Conservation (phyloP, 53 echinoderm and acorn worm genomes). For the Henricia sp. region DNA sequence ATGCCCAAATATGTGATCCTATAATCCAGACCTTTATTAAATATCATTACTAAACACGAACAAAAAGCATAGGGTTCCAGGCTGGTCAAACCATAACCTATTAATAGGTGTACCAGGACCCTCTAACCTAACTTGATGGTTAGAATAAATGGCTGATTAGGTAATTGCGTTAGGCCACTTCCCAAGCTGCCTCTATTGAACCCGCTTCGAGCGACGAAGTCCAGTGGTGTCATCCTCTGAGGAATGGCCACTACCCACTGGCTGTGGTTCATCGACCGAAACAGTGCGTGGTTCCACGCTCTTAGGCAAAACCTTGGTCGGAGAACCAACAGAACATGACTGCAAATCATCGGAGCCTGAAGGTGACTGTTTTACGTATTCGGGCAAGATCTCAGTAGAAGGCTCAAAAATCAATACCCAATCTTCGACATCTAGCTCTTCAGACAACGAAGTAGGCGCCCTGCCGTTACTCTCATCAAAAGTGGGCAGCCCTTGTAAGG, state of each 20-base stretch:
- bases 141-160: not conserved
- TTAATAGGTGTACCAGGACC: not conserved
- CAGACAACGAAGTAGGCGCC: not conserved
- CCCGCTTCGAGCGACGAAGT: not conserved
- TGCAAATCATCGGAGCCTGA: not conserved
- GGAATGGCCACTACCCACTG: not conserved
- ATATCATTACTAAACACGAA: too few relatives aligned
- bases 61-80: not conserved
- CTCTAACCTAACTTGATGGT: not conserved
- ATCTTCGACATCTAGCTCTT: not conserved
- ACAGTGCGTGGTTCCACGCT: not conserved
- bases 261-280: not conserved
- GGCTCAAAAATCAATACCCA: not conserved
- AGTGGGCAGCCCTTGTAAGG: conserved; percentile 4
- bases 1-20: not conserved
- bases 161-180: not conserved
- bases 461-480: not conserved
- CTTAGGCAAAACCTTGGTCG: not conserved
- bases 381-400: not conserved
- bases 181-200: not conserved
- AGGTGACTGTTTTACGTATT: too few relatives aligned
- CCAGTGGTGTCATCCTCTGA: not conserved
- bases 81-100: not conserved
- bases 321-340: not conserved
- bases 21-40: not conserved